Conservation (phyloP, 2,888 invertebrate genomes). For the Teleiodes luculella region DNA sequence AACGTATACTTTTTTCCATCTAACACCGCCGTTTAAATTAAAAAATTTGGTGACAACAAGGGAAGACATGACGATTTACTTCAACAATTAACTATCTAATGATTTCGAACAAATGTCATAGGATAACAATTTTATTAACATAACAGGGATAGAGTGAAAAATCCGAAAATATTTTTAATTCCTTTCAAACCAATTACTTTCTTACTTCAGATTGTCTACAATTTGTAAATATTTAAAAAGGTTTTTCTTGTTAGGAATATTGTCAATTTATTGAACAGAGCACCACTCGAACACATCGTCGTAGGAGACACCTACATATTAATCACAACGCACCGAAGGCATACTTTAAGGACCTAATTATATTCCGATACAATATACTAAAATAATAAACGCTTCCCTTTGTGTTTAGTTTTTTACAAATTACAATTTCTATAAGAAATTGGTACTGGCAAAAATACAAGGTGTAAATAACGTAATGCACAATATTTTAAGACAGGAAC, state of each 20-base stretch:
- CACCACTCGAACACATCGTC: not conserved
- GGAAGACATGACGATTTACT: constrained; percentile 13
- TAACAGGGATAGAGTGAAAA: not conserved
- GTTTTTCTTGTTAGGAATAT: not conserved
- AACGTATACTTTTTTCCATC: too few species aligned
- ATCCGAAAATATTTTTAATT: not conserved
- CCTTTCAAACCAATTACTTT: constrained; percentile 14
- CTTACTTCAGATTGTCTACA: not conserved
- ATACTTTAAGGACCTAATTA: not conserved
- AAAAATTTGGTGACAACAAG: not conserved
- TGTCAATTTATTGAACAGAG: not conserved
- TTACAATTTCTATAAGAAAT: not conserved
- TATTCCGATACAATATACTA: too few species aligned
- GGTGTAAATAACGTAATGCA: too few species aligned
- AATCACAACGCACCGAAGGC: not conserved
- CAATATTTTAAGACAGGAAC: too few species aligned
- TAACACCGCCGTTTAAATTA: too few species aligned
- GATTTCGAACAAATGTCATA: not conserved
- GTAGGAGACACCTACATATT: not conserved
- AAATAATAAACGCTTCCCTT: too few species aligned
- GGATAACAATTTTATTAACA: too few species aligned
- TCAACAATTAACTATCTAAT: not conserved
- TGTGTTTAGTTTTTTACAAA: too few species aligned
- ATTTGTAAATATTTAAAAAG: too few species aligned
- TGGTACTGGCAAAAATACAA: not conserved